phyloP scores from a whole-genome alignment of 1,140 invertebrate genomes.

The Psix sp. region DNA sequence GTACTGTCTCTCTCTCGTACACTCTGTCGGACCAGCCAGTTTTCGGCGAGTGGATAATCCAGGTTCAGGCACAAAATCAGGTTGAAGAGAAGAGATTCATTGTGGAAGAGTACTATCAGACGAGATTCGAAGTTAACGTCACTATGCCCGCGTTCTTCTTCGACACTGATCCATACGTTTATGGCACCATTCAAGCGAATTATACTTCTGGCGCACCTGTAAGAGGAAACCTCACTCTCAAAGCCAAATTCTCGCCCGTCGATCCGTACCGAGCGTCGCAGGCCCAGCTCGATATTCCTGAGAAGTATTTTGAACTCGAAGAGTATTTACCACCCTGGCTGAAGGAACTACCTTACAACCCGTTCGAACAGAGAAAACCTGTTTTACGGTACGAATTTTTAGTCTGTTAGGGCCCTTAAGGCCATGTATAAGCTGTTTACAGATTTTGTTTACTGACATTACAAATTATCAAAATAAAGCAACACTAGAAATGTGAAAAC shows the following conservation, averaged over 20 bases:
- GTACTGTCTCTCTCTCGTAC: conserved; percentile 93
- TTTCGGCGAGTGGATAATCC: conserved; percentile 94
- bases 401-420: no score
- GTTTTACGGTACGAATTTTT: conserved; percentile 39
- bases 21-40: conserved; percentile 93
- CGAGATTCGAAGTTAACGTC: conserved; percentile 94
- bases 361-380: conserved; percentile 16
- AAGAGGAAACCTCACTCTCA: conserved; percentile 89
- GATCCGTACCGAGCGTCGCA: conserved; percentile 62
- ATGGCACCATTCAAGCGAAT: conserved; percentile 93
- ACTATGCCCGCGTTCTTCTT: conserved; percentile 96
- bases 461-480: no score
- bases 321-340: conserved; percentile 89
- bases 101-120: conserved; percentile 97
- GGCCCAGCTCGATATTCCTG: conserved; percentile 69
- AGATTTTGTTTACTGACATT: no score
- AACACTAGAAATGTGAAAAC: no score
- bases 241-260: conserved; percentile 85
- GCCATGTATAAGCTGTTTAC: no score
- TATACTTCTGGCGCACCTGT: conserved; percentile 92
- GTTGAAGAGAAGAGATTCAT: conserved; percentile 89
- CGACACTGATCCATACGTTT: conserved; percentile 87
- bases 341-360: conserved; percentile 67
- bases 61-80: conserved; percentile 91
- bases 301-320: conserved; percentile 86